A percentile compares a stretch with the other conserved stretches of the same genome.
phyloP scores from a whole-genome alignment of 2,888 invertebrate genomes.

The Metacarcinus magister region DNA sequence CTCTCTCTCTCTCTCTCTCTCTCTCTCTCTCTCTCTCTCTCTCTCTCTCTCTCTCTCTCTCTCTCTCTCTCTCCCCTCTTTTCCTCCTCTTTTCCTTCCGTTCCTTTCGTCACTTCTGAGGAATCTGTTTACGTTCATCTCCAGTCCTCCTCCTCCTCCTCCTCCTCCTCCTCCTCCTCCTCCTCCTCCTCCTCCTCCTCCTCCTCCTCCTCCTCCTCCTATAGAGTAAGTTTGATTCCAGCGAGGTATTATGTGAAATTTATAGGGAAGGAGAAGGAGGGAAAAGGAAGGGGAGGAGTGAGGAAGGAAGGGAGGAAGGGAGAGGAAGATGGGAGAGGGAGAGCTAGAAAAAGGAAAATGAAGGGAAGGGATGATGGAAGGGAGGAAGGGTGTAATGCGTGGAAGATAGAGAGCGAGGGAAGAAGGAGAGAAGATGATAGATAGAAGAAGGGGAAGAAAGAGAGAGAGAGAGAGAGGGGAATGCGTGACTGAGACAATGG shows the following conservation, averaged over 20 bases:
- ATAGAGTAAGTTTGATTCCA: background rate
- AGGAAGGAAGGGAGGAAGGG: background rate
- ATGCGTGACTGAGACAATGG: background rate
- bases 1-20: background rate
- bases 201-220: background rate
- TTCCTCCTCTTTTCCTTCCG: background rate
- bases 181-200: background rate
- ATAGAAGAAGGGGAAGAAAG: background rate
- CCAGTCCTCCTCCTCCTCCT: background rate
- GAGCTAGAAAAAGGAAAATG: background rate
- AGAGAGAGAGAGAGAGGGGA: background rate
- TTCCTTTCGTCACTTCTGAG: background rate
- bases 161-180: background rate
- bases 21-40: background rate
- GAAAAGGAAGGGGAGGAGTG: background rate
- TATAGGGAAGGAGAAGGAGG: background rate
- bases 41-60: background rate
- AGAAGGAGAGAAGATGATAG: no score
- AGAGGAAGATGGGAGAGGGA: background rate
- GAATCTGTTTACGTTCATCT: conserved; percentile 8
- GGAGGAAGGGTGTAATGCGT: no score
- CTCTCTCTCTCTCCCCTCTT: background rate
- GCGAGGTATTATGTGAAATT: background rate
- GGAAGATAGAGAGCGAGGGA: no score
- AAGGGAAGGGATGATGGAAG: no score